phyloP scores from a whole-genome alignment of 1,140 invertebrate species.

The Calycopis cecrops region DNA sequence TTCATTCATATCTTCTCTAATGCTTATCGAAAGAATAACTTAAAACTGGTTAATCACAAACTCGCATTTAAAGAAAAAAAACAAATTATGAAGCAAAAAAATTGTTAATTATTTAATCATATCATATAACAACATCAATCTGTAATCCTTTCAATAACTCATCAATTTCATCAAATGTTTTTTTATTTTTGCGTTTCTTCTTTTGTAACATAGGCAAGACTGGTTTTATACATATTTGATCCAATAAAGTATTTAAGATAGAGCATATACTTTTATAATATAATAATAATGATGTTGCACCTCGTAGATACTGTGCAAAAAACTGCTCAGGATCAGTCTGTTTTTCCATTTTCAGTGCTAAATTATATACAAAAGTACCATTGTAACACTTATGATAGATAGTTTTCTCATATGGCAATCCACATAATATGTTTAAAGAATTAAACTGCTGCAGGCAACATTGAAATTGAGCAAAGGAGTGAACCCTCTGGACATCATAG shows the following conservation, averaged over 20 bases:
- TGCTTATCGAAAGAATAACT: too few relatives aligned
- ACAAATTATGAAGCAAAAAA: too few relatives aligned
- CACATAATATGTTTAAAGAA: constrained; percentile 80
- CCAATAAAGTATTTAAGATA: constrained; percentile 37
- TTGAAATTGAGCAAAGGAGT: constrained; percentile 85
- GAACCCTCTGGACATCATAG: constrained; percentile 78
- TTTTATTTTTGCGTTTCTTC: constrained; percentile 38
- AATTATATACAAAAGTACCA: constrained; percentile 85
- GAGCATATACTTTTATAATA: constrained; percentile 57
- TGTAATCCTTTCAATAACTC: constrained; percentile 5
- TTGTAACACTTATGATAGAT: constrained; percentile 78
- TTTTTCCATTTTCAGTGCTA: constrained; percentile 76
- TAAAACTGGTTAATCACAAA: too few relatives aligned
- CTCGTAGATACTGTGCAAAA: constrained; percentile 68
- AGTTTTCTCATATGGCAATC: constrained; percentile 73
- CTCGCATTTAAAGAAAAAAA: too few relatives aligned
- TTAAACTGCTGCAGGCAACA: constrained; percentile 78
- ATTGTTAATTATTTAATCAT: neutral
- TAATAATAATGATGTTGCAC: constrained; percentile 69
- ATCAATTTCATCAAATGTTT: constrained; percentile 38
- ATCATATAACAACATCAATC: constrained; percentile 7
- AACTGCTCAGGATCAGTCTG: constrained; percentile 73
- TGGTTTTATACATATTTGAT: constrained; percentile 40
- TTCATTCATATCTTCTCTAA: too few relatives aligned
- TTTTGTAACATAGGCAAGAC: constrained; percentile 31